phyloP scores from a whole-genome alignment of 2,888 invertebrate species.

The Taphrorychus bicolor region DNA sequence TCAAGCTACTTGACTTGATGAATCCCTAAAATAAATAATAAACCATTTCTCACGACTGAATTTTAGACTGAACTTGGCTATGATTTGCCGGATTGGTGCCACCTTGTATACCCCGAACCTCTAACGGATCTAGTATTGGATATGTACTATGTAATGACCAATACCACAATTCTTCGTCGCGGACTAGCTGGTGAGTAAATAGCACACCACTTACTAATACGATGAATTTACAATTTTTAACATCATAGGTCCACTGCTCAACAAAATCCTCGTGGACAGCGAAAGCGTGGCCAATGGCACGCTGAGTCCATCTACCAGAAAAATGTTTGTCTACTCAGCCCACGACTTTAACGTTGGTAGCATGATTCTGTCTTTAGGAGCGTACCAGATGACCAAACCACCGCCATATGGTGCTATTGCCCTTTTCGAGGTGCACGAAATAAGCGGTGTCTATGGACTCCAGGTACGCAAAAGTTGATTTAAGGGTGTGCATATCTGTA shows the following conservation, averaged over 20 bases:
- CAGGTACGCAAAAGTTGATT: no score
- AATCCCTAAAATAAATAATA: no score
- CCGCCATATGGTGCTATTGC: constrained; percentile 41
- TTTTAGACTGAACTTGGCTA: background rate
- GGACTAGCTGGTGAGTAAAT: background rate
- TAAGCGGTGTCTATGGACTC: constrained; percentile 37
- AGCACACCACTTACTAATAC: background rate
- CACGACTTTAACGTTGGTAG: constrained; percentile 42
- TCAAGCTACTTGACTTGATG: no score
- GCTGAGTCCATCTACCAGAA: constrained; percentile 24
- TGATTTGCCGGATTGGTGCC: background rate
- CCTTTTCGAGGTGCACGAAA: constrained; percentile 42
- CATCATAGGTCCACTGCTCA: constrained; percentile 38
- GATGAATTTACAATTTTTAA: no score
- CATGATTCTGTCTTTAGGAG: constrained; percentile 35
- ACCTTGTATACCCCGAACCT: constrained; percentile 12
- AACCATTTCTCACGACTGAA: no score
- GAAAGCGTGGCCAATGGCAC: constrained; percentile 23
- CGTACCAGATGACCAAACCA: constrained; percentile 26
- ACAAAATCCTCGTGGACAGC: constrained; percentile 37
- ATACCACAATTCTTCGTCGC: constrained; percentile 17
- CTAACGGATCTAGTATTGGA: constrained; percentile 11
- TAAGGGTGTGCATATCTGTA: no score
- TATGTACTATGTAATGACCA: constrained; percentile 26
- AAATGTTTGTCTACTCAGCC: constrained; percentile 45